phyloP scores from a whole-genome alignment of 2,888 invertebrate species.

The Polia nebulosa region DNA sequence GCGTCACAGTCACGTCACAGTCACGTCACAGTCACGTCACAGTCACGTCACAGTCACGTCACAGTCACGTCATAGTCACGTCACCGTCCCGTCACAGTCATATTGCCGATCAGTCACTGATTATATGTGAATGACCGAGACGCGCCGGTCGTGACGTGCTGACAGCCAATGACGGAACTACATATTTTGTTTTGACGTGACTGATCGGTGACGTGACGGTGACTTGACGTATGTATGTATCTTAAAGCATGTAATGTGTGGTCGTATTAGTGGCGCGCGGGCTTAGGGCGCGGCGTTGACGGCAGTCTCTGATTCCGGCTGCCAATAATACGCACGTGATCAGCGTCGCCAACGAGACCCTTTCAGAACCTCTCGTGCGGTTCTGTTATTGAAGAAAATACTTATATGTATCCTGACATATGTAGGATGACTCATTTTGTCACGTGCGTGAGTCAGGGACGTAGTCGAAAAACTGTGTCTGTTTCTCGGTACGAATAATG shows the following conservation, averaged over 20 bases:
- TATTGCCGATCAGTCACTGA: neutral
- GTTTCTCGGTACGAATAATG: conserved; percentile 12
- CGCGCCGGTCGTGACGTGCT: neutral
- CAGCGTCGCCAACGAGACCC: conserved; percentile 73
- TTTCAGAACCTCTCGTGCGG: conserved; percentile 71
- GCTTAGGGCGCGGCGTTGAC: conserved; percentile 75
- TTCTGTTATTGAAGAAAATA: conserved; percentile 79
- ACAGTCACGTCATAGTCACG: no score
- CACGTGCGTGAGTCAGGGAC: conserved; percentile 57
- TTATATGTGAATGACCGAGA: no score
- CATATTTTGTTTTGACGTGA: neutral
- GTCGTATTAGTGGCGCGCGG: conserved; percentile 65
- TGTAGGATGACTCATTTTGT: conserved; percentile 71
- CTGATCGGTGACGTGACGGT: neutral
- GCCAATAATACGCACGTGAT: conserved; percentile 89
- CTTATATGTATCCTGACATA: conserved; percentile 69
- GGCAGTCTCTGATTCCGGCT: conserved; percentile 83
- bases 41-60: neutral
- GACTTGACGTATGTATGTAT: conserved; percentile 5
- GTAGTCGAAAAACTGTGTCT: conserved; percentile 24
- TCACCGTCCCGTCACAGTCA: no score
- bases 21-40: neutral
- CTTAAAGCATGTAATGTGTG: conserved; percentile 42
- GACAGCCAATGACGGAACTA: neutral
- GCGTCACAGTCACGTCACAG: neutral